These are phyloP conservation scores for Collichthys lucidus DNA, from an alignment of 2,113 vertebrate species.

Conservation along the genomic window DNA sequence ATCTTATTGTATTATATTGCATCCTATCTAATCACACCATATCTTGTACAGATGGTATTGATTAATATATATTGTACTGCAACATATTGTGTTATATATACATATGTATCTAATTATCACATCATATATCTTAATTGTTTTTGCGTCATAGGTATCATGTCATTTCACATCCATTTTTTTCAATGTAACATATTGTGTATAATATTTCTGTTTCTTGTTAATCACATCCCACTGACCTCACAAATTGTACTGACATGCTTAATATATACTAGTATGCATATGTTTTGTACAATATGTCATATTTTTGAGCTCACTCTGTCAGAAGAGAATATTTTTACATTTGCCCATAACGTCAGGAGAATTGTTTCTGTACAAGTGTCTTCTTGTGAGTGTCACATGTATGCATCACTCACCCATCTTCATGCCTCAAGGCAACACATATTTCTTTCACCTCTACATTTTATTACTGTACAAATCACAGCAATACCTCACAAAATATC, in stretches of 20 bases:
- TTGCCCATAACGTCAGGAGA: not conserved
- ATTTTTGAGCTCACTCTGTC: not conserved
- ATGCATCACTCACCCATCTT: constrained; percentile 4
- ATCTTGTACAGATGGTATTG: not conserved
- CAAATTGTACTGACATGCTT: not conserved
- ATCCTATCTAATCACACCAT: not conserved
- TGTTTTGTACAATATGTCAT: not conserved
- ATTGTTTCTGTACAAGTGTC: not conserved
- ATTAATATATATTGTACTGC: not conserved
- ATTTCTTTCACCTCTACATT: not conserved
- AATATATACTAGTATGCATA: not conserved
- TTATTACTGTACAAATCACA: not conserved
- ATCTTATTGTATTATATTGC: not conserved
- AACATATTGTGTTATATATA: not conserved
- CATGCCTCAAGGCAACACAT: constrained; percentile 10
- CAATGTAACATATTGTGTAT: not conserved
- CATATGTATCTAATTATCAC: not conserved
- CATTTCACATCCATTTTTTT: not conserved
- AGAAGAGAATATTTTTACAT: not conserved
- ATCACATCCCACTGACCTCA: no score
- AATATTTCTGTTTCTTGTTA: not conserved
- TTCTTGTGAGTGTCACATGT: constrained; percentile 39
- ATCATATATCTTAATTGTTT: not conserved
- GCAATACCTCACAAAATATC: not conserved
- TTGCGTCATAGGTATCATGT: not conserved